phyloP scores from a whole-genome alignment of 2,888 invertebrate genomes.

The Idaea biselata region DNA sequence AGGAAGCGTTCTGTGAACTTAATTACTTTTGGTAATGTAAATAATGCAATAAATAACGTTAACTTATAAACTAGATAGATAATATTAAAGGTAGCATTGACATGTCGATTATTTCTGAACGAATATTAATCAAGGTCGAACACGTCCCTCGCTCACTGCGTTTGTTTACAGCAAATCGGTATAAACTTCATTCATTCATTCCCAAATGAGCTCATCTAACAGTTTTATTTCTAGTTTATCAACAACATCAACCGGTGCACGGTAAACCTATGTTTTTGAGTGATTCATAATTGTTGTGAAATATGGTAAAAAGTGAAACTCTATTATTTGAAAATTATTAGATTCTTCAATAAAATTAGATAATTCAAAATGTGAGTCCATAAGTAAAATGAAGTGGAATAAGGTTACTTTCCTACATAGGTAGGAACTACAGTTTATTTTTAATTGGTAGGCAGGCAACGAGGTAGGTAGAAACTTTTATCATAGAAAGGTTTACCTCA shows the following conservation, averaged over 20 bases:
- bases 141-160: not conserved
- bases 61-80: too few species aligned
- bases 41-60: too few species aligned
- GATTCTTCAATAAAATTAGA: not conserved
- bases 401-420: too few species aligned
- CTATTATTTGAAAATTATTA: not conserved
- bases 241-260: not conserved
- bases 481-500: too few species aligned
- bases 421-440: not conserved
- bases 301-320: not conserved
- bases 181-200: not conserved
- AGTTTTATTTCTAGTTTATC: not conserved
- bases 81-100: too few species aligned
- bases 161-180: not conserved
- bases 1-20: too few species aligned
- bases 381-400: too few species aligned
- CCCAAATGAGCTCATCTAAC: not conserved
- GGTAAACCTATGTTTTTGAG: not conserved
- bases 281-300: not conserved
- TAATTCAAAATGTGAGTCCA: not conserved
- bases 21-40: too few species aligned
- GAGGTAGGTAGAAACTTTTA: too few species aligned
- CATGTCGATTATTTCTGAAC: not conserved
- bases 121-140: not conserved
- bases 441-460: too few species aligned